Conservation (phyloP, 2,113 vertebrate species). For the Gadus chalcogrammus region DNA sequence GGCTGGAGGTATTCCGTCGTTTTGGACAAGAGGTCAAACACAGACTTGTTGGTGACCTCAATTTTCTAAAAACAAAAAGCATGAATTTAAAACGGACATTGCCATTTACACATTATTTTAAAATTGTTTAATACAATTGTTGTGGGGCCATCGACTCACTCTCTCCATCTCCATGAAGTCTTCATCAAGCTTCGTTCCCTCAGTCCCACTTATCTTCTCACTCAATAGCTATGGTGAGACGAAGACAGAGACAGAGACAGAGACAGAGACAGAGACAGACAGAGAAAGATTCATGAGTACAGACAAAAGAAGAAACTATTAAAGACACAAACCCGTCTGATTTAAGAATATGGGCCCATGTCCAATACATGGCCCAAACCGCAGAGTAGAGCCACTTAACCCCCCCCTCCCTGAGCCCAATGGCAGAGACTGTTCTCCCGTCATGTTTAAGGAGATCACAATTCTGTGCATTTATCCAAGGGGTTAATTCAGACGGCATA, state of each 20-base stretch:
- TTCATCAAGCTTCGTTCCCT: constrained; percentile 91
- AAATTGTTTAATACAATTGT: background rate
- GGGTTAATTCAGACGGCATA: constrained; percentile 19
- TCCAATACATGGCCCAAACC: background rate
- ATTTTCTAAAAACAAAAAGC: constrained; percentile 79
- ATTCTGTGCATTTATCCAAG: constrained; percentile 16
- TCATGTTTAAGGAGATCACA: constrained; percentile 31
- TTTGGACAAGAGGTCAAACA: constrained; percentile 88
- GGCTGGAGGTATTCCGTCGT: constrained; percentile 94
- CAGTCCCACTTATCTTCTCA: constrained; percentile 91
- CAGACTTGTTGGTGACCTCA: constrained; percentile 89
- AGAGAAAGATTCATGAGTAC: background rate
- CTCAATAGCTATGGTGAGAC: constrained; percentile 81
- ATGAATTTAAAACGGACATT: background rate
- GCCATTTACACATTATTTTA: no score
- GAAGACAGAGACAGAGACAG: constrained; percentile 6
- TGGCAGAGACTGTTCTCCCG: background rate
- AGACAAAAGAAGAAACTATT: background rate
- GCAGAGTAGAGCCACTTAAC: background rate
- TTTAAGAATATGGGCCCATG: background rate
- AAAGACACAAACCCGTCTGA: background rate
- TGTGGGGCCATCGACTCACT: constrained; percentile 70
- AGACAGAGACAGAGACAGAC: background rate
- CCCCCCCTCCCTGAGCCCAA: background rate
- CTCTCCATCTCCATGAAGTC: constrained; percentile 94